Conservation (phyloP, 1,140 invertebrate species). For the Trissolcus basalis region DNA sequence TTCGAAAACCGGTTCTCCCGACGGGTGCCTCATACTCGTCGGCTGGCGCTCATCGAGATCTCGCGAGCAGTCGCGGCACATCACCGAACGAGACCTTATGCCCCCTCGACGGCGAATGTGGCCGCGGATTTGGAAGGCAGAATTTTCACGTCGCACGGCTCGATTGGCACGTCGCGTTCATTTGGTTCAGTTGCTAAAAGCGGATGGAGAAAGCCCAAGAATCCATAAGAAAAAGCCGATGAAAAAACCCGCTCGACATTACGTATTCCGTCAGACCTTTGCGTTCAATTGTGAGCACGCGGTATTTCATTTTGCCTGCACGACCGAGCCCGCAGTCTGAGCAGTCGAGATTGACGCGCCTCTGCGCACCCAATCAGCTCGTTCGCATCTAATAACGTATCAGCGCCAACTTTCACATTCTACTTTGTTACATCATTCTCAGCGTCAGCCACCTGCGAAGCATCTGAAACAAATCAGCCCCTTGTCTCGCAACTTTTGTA, state of each 20-base stretch:
- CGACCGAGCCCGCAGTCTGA: constrained; percentile 17
- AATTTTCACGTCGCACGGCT: background rate
- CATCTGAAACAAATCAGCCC: constrained; percentile 46
- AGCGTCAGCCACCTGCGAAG: background rate
- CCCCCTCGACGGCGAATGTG: constrained; percentile 1
- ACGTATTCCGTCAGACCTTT: constrained; percentile 29
- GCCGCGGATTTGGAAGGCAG: background rate
- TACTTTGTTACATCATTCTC: background rate
- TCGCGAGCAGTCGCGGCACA: constrained; percentile 70
- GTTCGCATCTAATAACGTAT: constrained; percentile 1
- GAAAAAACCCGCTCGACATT: constrained; percentile 7
- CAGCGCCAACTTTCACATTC: constrained; percentile 10
- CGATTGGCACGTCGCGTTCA: constrained; percentile 5
- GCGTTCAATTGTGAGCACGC: constrained; percentile 16
- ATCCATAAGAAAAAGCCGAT: constrained; percentile 1
- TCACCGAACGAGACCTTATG: constrained; percentile 61
- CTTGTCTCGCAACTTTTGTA: background rate
- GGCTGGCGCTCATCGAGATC: constrained; percentile 71
- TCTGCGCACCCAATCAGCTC: constrained; percentile 25
- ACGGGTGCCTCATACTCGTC: constrained; percentile 73
- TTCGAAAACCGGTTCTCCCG: constrained; percentile 67
- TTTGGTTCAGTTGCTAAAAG: constrained; percentile 14
- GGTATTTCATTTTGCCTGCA: constrained; percentile 29
- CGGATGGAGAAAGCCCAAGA: background rate
- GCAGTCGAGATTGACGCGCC: constrained; percentile 12